phyloP scores from a whole-genome alignment of 2,797 vertebrate species.

The Garrulus glandarius region DNA sequence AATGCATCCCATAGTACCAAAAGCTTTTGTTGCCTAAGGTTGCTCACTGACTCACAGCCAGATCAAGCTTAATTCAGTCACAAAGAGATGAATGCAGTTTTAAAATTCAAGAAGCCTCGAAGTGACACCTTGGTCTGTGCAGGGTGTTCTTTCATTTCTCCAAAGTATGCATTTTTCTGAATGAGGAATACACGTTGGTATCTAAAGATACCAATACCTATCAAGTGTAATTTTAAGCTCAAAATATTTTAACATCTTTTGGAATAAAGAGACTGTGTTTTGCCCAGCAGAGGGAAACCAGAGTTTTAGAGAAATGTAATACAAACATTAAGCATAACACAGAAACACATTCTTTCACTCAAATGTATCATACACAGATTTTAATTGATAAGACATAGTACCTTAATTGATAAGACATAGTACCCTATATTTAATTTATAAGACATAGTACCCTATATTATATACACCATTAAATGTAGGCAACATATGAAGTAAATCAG shows the following conservation, averaged over 20 bases:
- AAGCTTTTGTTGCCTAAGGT: background rate
- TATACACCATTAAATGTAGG: background rate
- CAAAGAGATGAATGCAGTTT: background rate
- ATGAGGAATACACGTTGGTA: background rate
- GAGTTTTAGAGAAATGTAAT: background rate
- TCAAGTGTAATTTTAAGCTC: background rate
- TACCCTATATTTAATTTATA: background rate
- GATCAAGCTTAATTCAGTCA: background rate
- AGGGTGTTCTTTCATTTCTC: background rate
- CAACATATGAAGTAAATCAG: background rate
- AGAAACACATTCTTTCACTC: background rate
- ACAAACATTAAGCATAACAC: background rate
- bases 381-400: background rate
- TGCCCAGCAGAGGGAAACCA: slow-evolving; percentile 40
- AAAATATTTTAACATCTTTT: background rate
- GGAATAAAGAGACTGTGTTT: background rate
- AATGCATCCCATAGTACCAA: background rate
- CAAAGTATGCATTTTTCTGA: background rate
- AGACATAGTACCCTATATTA: background rate
- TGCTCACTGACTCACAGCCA: background rate
- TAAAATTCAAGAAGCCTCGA: background rate
- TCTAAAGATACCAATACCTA: background rate
- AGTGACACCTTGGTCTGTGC: background rate
- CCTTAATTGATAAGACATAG: background rate
- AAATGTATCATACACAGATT: background rate